Evolutionary conservation across 2,888 invertebrate genomes (phyloP).

Genomic region (Drosophila falleni): DNA sequence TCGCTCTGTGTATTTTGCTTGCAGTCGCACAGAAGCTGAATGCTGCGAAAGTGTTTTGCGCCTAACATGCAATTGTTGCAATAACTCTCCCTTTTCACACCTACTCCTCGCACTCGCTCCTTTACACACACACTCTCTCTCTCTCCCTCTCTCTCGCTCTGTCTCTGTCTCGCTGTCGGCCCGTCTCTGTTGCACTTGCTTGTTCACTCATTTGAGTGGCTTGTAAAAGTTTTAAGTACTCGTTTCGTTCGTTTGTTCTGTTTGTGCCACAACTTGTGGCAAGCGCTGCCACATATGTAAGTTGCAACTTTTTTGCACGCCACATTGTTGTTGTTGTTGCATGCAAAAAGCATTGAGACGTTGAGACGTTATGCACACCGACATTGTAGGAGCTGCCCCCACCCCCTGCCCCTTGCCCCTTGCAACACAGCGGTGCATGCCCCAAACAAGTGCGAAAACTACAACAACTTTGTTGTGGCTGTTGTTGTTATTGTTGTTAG

Average conservation of each 20-base stretch:
- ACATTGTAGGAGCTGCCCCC: conserved; percentile 36
- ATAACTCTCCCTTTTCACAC: neutral
- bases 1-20: neutral
- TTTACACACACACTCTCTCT: neutral
- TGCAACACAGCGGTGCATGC: conserved; percentile 8
- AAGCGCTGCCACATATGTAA: conserved; percentile 63
- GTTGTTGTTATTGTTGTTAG: conserved; percentile 31
- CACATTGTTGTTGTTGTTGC: conserved; percentile 43
- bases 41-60: conserved; percentile 64
- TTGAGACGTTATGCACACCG: conserved; percentile 31
- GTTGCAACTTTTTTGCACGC: conserved; percentile 76
- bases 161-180: neutral
- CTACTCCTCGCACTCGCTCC: neutral
- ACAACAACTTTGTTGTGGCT: conserved; percentile 41
- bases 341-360: conserved; percentile 54
- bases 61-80: conserved; percentile 63
- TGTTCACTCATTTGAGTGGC: conserved; percentile 51
- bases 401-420: neutral
- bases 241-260: conserved; percentile 49
- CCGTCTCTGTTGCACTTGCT: conserved; percentile 2
- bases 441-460: conserved; percentile 58
- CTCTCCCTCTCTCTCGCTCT: neutral
- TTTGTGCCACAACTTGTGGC: conserved; percentile 48
- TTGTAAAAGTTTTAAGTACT: conserved; percentile 79
- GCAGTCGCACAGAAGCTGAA: conserved; percentile 49